Base-by-base conservation (phyloP, 2,888 invertebrate genomes). In the Habrosyne pyritoides region DNA sequence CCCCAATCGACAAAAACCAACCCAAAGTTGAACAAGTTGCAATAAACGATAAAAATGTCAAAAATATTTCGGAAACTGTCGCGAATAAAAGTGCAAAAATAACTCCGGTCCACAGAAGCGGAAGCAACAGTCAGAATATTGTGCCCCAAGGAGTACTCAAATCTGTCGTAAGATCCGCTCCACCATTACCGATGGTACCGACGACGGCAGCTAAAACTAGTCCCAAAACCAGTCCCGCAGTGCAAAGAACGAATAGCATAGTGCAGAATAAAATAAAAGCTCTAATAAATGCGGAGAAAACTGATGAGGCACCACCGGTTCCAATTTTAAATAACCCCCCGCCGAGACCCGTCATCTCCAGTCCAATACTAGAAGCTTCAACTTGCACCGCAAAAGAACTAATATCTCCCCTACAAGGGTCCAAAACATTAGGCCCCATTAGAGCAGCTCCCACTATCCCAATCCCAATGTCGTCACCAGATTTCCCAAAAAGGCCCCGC, bases 311-410 rank as follows among this genome's bases (percentile, higher is more conserved):
- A 59, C 83, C 59, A 8, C n/a, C n/a, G n/a, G 79, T 64, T 64
- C 93, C 21, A 91, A 30, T 95, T 64, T 93, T 21, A 91, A 33
- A 95, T 0, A 87, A 95, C 61, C 95, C 96, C 0, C 94, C 96
- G 0, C 93, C 95, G 0, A 93, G 97, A 64, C 97, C 97, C 0
- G 94, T 96, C 10, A 97, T 97, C 65, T 97, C 97, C 7, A 95
- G 95, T 61, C 97, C 97, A 0, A 96, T 97, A 52, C 84, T 97
- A 53, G 96, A 97, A 81, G 94, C 95, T 2, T 97, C 97, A 0
- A 97, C 97, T 0, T 96, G 96, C 66, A 95, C 96, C 0, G 96
- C 96, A 0, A 95, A 96, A 72, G 96, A 96, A 69, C 77, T 96
- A 8, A 93, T 95, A 48, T 94, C 94, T 0, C 95, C 96, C 0